These are phyloP conservation scores for Notoglanidium macrostoma DNA, from an alignment of 2,797 vertebrate genomes.

Conservation along the genomic window DNA sequence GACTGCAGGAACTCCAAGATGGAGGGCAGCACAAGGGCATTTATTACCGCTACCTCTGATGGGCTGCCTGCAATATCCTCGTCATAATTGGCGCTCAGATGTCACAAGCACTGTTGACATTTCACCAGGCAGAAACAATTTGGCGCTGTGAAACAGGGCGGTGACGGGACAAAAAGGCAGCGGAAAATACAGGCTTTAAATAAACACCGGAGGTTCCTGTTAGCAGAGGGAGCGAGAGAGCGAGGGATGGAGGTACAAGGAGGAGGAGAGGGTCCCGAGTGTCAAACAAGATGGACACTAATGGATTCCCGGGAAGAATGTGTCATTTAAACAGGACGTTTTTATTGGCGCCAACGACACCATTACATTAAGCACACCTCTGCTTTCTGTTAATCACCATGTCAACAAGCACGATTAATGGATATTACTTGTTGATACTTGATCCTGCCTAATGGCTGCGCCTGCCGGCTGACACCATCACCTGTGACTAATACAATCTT, in stretches of 20 bases:
- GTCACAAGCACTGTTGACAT: slow-evolving; percentile 73
- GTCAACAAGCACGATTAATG: slow-evolving; percentile 63
- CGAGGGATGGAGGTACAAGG: slow-evolving; percentile 51
- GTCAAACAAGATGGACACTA: slow-evolving; percentile 65
- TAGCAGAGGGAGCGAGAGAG: slow-evolving; percentile 47
- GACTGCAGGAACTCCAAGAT: slow-evolving; percentile 53
- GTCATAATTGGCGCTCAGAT: slow-evolving; percentile 71
- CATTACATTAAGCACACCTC: slow-evolving; percentile 64
- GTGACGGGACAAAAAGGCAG: slow-evolving; percentile 52
- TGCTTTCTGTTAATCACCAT: slow-evolving; percentile 63
- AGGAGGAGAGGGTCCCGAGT: slow-evolving; percentile 48
- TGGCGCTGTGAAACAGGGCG: slow-evolving; percentile 61
- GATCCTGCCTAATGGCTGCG: slow-evolving; percentile 51
- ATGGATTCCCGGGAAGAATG: slow-evolving; percentile 64
- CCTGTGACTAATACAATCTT: slow-evolving; percentile 52
- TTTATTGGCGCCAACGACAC: slow-evolving; percentile 65
- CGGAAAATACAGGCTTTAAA: slow-evolving; percentile 60
- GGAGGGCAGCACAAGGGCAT: slow-evolving; percentile 59
- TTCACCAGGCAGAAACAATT: slow-evolving; percentile 73
- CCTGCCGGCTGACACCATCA: slow-evolving; percentile 47
- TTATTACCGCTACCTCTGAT: slow-evolving; percentile 64
- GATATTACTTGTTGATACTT: slow-evolving; percentile 59
- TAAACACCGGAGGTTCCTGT: slow-evolving; percentile 60
- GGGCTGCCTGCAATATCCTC: slow-evolving; percentile 65
- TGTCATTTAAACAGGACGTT: slow-evolving; percentile 66